Evolutionary conservation across 2,113 vertebrate genomes (phyloP).

Genomic region (Corythornis madagascariensis): DNA sequence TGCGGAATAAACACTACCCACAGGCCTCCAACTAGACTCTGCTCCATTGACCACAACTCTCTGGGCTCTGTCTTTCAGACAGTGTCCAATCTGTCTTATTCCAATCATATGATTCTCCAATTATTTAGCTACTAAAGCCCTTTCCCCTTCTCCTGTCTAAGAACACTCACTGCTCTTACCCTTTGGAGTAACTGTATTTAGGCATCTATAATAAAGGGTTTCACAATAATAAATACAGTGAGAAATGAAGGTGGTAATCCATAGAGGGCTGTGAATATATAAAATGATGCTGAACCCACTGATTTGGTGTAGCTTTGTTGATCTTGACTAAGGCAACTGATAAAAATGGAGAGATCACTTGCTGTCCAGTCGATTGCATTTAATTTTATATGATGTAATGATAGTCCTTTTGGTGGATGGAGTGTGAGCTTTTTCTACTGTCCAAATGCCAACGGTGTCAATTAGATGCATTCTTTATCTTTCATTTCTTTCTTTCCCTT

Average conservation of each 20-base stretch:
- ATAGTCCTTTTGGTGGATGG: background rate
- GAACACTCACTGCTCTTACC: background rate
- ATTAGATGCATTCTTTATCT: background rate
- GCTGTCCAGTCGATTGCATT: background rate
- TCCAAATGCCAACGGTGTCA: background rate
- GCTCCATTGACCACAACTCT: too few relatives aligned
- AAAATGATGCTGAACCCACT: background rate
- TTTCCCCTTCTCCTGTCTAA: background rate
- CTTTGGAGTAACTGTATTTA: background rate
- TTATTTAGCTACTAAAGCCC: background rate
- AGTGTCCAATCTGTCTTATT: too few relatives aligned
- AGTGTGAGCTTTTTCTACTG: rapidly evolving
- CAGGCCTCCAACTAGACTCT: too few relatives aligned
- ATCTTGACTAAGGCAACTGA: background rate
- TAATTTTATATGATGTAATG: background rate
- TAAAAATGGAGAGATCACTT: background rate
- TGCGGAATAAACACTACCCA: too few relatives aligned
- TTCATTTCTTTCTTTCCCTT: background rate
- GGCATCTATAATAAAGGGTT: background rate
- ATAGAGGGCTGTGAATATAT: background rate
- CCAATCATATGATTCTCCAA: background rate
- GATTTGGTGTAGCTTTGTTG: background rate
- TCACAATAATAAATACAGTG: background rate
- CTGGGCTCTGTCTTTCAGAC: too few relatives aligned
- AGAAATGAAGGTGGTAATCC: background rate